These are phyloP conservation scores for Drosophila testacea DNA, from an alignment of 2,888 invertebrate genomes.

Conservation along the genomic window DNA sequence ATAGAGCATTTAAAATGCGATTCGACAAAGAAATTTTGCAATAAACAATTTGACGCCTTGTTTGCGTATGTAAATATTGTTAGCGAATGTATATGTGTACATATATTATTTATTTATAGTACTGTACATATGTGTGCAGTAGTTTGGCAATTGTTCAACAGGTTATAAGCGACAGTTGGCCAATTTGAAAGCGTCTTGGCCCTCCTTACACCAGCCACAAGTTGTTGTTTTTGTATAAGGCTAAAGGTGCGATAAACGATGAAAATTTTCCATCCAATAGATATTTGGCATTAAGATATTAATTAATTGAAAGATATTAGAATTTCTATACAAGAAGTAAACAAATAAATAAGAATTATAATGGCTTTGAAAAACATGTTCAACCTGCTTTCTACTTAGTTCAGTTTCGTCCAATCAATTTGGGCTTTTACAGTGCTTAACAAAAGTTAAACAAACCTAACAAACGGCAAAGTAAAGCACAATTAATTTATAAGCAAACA, in stretches of 20 bases:
- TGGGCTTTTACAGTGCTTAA: constrained; percentile 49
- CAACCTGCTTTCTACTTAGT: constrained; percentile 55
- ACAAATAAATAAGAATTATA: constrained; percentile 51
- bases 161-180: constrained; percentile 48
- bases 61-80: constrained; percentile 43
- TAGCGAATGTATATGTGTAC: constrained; percentile 13
- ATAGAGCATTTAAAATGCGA: constrained; percentile 41
- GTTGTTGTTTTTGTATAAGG: constrained; percentile 8
- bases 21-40: constrained; percentile 4
- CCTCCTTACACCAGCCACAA: constrained; percentile 15
- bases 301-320: constrained; percentile 17
- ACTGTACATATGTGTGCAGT: constrained; percentile 24
- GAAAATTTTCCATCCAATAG: constrained; percentile 33
- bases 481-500: constrained; percentile 70
- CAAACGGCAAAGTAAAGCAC: constrained; percentile 47
- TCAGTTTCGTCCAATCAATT: constrained; percentile 26
- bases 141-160: constrained; percentile 58
- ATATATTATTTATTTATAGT: constrained; percentile 24
- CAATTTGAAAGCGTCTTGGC: constrained; percentile 31
- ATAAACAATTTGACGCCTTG: constrained; percentile 37
- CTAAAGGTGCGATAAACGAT: constrained; percentile 43
- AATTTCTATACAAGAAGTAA: constrained; percentile 29
- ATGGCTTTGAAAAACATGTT: constrained; percentile 52
- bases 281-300: constrained; percentile 11
- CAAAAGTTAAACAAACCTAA: constrained; percentile 48